Conservation (phyloP, 30 jellyfish, hydroid and myxozoan genomes). For the Pseudorhiza aurosa region DNA sequence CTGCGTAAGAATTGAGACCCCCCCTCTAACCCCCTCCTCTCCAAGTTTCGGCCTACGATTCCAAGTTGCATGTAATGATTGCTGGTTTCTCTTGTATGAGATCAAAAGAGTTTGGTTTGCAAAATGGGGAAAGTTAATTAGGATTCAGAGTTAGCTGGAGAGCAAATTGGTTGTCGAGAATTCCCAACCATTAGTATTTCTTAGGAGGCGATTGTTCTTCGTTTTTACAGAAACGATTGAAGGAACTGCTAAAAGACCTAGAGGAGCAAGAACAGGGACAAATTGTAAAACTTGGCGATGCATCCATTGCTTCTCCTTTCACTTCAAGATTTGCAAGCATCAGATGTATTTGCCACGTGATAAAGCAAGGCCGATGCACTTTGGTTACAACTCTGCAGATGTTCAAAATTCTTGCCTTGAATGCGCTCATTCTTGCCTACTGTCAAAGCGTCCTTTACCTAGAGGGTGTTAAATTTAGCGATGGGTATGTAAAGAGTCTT, state of each 20-base stretch:
- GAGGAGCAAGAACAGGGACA: constrained; percentile 92
- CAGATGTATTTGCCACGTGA: constrained; percentile 88
- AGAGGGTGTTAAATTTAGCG: constrained; percentile 95
- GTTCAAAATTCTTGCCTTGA: constrained; percentile 96
- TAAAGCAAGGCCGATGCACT: constrained; percentile 99
- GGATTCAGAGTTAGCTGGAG: no score
- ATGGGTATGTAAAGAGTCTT: constrained; percentile 83
- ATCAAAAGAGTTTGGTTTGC: no score
- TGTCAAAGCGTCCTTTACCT: constrained; percentile 96
- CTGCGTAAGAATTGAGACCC: no score
- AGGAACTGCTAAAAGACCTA: constrained; percentile 85
- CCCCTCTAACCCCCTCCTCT: no score
- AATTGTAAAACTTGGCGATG: constrained; percentile 99
- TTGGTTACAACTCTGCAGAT: constrained; percentile 97
- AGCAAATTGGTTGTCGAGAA: no score
- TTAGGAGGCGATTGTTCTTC: neutral
- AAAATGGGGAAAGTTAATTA: no score
- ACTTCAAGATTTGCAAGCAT: constrained; percentile 90
- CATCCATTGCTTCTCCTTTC: constrained; percentile 99
- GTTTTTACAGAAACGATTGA: constrained; percentile 76
- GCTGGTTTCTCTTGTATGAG: no score
- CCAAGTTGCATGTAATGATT: no score
- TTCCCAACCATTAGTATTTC: neutral
- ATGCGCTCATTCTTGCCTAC: constrained; percentile 97
- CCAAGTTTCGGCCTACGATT: no score